Evolutionary conservation across 2,888 invertebrate species (phyloP).

Genomic region (Torymus texanus): DNA sequence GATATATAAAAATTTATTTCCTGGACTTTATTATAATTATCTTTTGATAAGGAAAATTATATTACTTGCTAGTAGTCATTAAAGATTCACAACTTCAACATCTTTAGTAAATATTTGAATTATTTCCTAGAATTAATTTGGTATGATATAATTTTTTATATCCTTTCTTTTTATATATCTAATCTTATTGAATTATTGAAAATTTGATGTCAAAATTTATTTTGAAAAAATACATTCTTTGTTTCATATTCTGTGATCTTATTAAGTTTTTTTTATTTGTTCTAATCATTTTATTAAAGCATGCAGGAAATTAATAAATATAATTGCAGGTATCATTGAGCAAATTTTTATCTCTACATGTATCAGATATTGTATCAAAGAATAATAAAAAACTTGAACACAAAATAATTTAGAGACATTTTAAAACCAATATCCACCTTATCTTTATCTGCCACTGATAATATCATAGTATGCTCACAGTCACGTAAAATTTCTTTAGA

Average conservation of each 20-base stretch:
- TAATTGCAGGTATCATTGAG: slow-evolving; percentile 10
- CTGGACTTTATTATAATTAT: slow-evolving; percentile 42
- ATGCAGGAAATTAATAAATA: not conserved
- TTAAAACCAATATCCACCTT: slow-evolving; percentile 19
- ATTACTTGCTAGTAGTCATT: not conserved
- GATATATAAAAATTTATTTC: slow-evolving; percentile 17
- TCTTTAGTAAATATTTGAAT: not conserved
- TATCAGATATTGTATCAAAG: slow-evolving; percentile 31
- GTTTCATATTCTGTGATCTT: no score
- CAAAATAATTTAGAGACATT: slow-evolving; percentile 12
- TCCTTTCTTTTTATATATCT: no score
- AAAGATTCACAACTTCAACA: slow-evolving; percentile 28
- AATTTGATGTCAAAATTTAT: no score
- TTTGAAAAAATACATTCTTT: no score
- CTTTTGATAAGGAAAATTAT: slow-evolving; percentile 31
- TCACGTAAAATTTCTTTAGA: slow-evolving; percentile 40
- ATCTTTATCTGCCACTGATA: slow-evolving; percentile 32
- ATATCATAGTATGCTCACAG: slow-evolving; percentile 36
- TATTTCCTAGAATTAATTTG: not conserved
- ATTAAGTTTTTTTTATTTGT: no score
- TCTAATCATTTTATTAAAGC: no score
- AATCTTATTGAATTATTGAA: no score
- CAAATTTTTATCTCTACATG: slow-evolving; percentile 35
- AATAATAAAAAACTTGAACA: slow-evolving; percentile 34
- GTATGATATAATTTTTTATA: not conserved